Base-by-base conservation (phyloP, 1,140 invertebrate species). In the Dermatophagoides farinae region DNA sequence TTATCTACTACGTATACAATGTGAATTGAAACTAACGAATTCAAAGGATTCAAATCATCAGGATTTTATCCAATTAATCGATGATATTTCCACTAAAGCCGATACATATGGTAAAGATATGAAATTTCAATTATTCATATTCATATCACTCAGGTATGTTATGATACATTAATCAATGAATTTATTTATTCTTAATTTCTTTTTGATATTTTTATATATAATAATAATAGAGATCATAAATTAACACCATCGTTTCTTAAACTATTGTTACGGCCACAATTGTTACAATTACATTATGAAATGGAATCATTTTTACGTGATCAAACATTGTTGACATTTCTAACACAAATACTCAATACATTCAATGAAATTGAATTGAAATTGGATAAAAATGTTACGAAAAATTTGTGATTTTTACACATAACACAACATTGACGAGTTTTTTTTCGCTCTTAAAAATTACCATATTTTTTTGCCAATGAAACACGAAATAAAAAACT, bases 41-140 rank as follows among this genome's bases (percentile, higher is more conserved):
- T 52, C 51, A 23, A 65, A 69, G 31, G 62, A 64, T 25, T 43
- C 68, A 14, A 44, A 31, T 18, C 64, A 67, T 14, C 71, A 76
- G 66, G 70, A 71, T 62, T 70, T 74, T 40, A 74, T 73, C 61
- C 74, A 73, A 65, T 68, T 72, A 57, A 66, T 77, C 38, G 69
- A 79, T 10, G 65, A 66, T 38, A 75, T 90, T 74, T 89, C 96
- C 50, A 60, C 60, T 12, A 83, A 84, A 70, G 79, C 79, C 39
- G 82, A 82, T 0, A 86, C 85, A 61, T 81, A 84, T 12, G 95
- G 95, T 49, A 97, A 97, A 72, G 93, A 98, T 77, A 92, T 91
- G 37, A 93, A 95, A 75, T 97, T 97, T 71, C 92, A 97, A 70
- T 77, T 96, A 9, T 93, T 97, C 69, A 82, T 97, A 59, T 95